Evolutionary conservation across 2,113 vertebrate species (phyloP), one percentile per base, ranked within the genome.

Genomic region (Corythaeola cristata): DNA sequence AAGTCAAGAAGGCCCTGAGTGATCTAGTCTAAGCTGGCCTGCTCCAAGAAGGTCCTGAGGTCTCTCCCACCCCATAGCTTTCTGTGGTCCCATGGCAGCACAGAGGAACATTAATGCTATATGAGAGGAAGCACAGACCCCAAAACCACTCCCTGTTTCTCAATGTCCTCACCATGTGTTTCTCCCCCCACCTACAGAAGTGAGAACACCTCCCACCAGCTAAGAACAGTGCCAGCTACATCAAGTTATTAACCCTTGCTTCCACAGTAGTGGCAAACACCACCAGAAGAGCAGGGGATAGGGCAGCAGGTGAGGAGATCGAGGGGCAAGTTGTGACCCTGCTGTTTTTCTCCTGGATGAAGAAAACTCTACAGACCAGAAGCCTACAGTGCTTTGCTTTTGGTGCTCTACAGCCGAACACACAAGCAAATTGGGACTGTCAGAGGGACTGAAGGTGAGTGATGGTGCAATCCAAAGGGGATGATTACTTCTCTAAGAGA

Each of bases 341-440:
- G 20, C 21, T 76, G 19, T 7, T 75, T 82, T 85, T 41, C 52
- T 79, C 27, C 26, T 9, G 1, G 22, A 20, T 3, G 4, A 76
- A 80, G 33, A 47, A 78, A 89, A 59, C 17, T 58, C 37, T 26
- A 35, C 56, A 74, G 39, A 56, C 28, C 52, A 79, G 50, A 86
- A 92, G 15, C 44, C 59, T 58, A 22, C 22, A 73, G 33, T 32
- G 5, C 67, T 88, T 82, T 92, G 49, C n/a, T 95, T 79, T 49
- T 83, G 60, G 49, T 68, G 35, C 37, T 91, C 87, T 84, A 64
- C 63, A 75, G 64, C 26, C 15, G 12, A 96, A 75, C 63, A 91
- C 66, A 78, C 44, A 91, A 89, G 76, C n/a, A 93, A 93, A 97
- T 87, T 86, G 64, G 77, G 64, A 82, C 82, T 94, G 78, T 90